phyloP scores from a whole-genome alignment of 53 echinoderm and acorn worm species.

The Hippasteria phrygiana region DNA sequence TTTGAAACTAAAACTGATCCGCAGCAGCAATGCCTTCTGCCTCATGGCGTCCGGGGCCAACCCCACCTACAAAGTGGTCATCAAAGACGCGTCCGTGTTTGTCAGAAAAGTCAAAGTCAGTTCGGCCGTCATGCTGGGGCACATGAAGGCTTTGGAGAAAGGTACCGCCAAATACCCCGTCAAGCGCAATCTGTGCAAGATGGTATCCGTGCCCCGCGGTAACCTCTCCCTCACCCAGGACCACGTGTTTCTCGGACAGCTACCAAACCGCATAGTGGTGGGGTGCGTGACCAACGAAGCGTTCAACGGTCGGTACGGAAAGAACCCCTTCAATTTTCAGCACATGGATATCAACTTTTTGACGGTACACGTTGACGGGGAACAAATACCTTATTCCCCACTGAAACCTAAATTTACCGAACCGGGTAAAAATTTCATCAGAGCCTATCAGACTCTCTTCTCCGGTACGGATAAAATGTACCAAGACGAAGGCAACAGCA shows the following conservation, averaged over 20 bases:
- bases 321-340: constrained; percentile 82
- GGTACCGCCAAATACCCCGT: constrained; percentile 85
- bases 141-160: constrained; percentile 77
- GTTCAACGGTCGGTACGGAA: constrained; percentile 65
- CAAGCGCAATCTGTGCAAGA: too few species aligned
- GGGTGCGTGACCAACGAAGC: constrained; percentile 68
- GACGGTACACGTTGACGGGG: constrained; percentile 24
- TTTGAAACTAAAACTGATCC: constrained; percentile 70
- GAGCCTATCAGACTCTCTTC: constrained; percentile 46
- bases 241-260: too few species aligned
- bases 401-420: constrained; percentile 8
- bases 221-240: too few species aligned
- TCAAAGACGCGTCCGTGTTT: constrained; percentile 73
- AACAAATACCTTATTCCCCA: constrained; percentile 26
- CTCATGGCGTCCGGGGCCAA: constrained; percentile 72
- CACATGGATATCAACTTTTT: constrained; percentile 67
- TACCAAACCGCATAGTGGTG: constrained; percentile 73
- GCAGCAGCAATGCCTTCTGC: constrained; percentile 71
- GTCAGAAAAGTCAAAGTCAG: constrained; percentile 81
- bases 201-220: too few species aligned
- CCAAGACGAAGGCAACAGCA: constrained; percentile 21
- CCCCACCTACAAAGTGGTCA: constrained; percentile 72
- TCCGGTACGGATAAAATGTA: constrained; percentile 28
- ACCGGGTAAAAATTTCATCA: background rate
- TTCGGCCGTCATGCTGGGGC: constrained; percentile 68